Base-by-base conservation (phyloP, 1,140 invertebrate species). In the Dysdera silvatica region DNA sequence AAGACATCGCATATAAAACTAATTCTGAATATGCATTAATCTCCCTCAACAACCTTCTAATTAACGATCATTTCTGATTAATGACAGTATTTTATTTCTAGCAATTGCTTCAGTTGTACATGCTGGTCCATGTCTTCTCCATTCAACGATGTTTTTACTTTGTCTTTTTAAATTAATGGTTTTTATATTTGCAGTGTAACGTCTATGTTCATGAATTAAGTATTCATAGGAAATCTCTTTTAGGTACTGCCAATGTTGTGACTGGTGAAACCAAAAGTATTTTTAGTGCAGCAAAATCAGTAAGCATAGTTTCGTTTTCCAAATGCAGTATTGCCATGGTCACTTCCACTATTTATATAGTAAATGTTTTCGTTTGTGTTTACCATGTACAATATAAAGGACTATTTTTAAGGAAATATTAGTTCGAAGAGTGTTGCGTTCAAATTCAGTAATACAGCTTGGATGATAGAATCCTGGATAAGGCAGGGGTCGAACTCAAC, bases 221-320 rank as follows among this genome's bases (percentile, higher is more conserved):
- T 52, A 23, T 16, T 16, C n/a, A 16, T 28, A n/a, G 16, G 3
- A 4, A 52, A 29, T 41, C 23, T 41, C 37, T 70, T 71, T 53
- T 68, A 78, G 77, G 77, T 16, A 75, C 77, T 5, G 75, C 78
- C 5, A 79, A 74, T 66, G 74, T 79, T 58, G 75, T 80, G 0
- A 75, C 77, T 58, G 77, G 78, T 37, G 78, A 79, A 68, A 79
- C 76, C 0, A 79, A 79, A 67, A 79, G 77, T 62, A 75, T 79
- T 63, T 78, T 80, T 67, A 78, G 75, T 70, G 74, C 77, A 68
- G 77, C 78, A 6, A 79, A 78, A 69, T 78, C 77, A n/a, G 77
- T 78, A 70, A 73, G 76, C 56, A 16, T 20, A 26, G n/a, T 49
- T 23, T 29, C 37, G 5, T 49, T 60, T 4, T n/a, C n/a, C n/a